Evolutionary conservation across 2,113 vertebrate species (phyloP), one percentile per base, ranked within the genome.

Genomic region (Pangasianodon gigas): DNA sequence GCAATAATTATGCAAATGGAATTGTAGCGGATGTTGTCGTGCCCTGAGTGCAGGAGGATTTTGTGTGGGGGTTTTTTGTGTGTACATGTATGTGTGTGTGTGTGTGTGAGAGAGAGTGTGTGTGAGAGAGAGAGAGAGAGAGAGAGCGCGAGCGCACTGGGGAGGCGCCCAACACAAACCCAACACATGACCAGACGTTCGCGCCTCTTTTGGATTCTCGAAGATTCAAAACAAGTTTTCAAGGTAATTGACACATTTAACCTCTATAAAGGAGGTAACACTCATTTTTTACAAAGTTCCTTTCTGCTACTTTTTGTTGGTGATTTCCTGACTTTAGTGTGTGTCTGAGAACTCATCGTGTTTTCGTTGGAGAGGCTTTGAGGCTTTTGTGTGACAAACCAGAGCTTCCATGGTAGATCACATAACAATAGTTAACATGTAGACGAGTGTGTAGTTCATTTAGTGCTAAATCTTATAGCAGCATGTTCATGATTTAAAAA

Each of bases 191-290:
- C 94, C 67, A 88, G 91, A 93, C 95, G 95, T 97, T 98, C 97
- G 97, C 97, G 97, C 97, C 97, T 97, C 97, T 98, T 97, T 97
- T 91, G 93, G 95, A 92, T 92, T 94, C 91, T 91, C 89, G 86
- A 92, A 93, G 95, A 93, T 94, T 95, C 93, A 87, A 94, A 94
- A 91, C 91, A 85, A 77, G 67, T 94, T 93, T 93, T 94, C 81
- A 92, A 96, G 96, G 95, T 96, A 97, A 93, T 41, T 93, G 93
- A 94, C 93, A 46, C 90, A 91, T 93, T 94, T 89, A 93, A 94
- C 48, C 75, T 77, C 19, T 84, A 79, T 88, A 46, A 85, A 79
- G 60, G 29, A 85, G 16, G 24, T 26, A 80, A 56, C 18, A 1
- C 46, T 84, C 29, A n/a, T 21, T 52, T 52, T 51, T 6, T n/a